A percentile compares a stretch with the other conserved stretches of the same genome.
Evolutionary conservation across 1,140 invertebrate species (phyloP).

Genomic region (Lucilia cuprina): DNA sequence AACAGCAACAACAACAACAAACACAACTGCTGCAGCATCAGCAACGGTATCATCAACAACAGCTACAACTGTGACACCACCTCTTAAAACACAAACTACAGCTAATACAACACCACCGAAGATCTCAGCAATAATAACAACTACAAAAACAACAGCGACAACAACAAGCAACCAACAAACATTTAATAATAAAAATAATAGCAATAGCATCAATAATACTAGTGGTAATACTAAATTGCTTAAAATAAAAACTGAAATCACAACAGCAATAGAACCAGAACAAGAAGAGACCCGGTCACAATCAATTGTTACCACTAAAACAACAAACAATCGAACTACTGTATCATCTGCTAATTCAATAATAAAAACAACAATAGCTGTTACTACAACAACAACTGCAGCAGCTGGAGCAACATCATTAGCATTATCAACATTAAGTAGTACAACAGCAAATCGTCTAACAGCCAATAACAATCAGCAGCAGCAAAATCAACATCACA

Average conservation of each 20-base stretch:
- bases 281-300: background rate
- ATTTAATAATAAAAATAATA: background rate
- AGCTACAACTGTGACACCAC: background rate
- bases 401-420: constrained; percentile 36
- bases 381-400: constrained; percentile 31
- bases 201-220: constrained; percentile 22
- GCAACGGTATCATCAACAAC: background rate
- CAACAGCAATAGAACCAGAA: constrained; percentile 38
- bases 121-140: constrained; percentile 26
- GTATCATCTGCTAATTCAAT: background rate
- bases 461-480: constrained; percentile 9
- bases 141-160: constrained; percentile 7
- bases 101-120: constrained; percentile 29
- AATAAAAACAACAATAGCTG: background rate
- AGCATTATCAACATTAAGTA: constrained; percentile 4
- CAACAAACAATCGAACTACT: background rate
- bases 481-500: background rate
- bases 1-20: background rate
- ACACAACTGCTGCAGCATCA: too few species aligned
- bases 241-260: constrained; percentile 1
- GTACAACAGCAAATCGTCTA: constrained; percentile 6
- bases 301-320: constrained; percentile 1
- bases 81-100: background rate
- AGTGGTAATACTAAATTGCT: constrained; percentile 4
- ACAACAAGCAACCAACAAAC: background rate